phyloP scores from a whole-genome alignment of 2,113 vertebrate genomes.

The Cervus canadensis region DNA sequence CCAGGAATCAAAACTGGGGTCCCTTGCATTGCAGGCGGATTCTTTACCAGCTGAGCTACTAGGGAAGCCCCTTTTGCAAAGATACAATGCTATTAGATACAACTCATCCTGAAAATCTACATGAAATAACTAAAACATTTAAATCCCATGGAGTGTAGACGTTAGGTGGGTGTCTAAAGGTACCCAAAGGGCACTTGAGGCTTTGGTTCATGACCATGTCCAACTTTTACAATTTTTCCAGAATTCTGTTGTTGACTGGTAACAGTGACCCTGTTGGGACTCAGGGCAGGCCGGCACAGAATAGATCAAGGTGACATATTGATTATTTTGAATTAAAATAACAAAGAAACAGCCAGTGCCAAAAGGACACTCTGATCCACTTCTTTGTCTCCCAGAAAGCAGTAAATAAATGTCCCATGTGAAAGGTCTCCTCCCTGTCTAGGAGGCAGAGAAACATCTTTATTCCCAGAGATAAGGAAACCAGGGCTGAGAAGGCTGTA shows the following conservation, averaged over 20 bases:
- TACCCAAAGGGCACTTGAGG: neutral
- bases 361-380: neutral
- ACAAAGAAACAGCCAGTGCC: neutral
- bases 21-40: neutral
- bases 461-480: neutral
- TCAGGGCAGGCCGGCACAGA: neutral
- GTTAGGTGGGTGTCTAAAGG: neutral
- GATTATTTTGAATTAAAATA: neutral
- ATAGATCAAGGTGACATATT: neutral
- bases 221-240: neutral
- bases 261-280: neutral
- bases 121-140: neutral
- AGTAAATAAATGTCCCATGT: neutral
- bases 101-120: neutral
- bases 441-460: neutral
- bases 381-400: neutral
- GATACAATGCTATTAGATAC: neutral
- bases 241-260: neutral
- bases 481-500: neutral
- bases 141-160: neutral
- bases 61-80: neutral
- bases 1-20: neutral
- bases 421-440: neutral
- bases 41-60: neutral
- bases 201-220: neutral